A percentile compares a stretch with the other conserved stretches of the same genome.
Evolutionary conservation across 2,888 invertebrate genomes (phyloP).

Genomic region (Xanthia togata): DNA sequence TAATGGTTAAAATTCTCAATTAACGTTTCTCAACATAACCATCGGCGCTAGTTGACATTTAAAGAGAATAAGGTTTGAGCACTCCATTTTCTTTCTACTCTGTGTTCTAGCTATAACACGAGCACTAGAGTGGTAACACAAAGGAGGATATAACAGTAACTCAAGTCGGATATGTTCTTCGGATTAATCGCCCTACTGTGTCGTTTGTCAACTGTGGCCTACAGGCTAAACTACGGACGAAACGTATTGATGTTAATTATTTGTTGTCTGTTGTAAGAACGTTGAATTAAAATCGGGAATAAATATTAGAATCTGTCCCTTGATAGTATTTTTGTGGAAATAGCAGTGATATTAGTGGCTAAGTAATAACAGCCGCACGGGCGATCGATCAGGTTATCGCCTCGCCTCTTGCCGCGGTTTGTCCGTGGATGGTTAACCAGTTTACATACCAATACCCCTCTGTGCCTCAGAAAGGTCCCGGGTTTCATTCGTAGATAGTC

Average conservation of each 20-base stretch:
- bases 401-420: no score
- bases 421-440: no score
- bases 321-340: no score
- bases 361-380: no score
- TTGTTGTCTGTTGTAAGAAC: constrained; percentile 3
- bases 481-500: no score
- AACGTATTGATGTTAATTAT: constrained; percentile 33
- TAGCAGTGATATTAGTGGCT: no score
- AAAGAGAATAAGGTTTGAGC: background rate
- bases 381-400: no score
- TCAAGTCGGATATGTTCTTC: constrained; percentile 59
- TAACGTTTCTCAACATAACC: background rate
- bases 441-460: no score
- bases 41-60: background rate
- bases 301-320: no score
- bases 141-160: constrained; percentile 63
- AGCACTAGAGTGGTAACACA: constrained; percentile 47
- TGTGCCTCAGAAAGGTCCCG: no score
- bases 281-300: constrained; percentile 2
- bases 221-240: constrained; percentile 10
- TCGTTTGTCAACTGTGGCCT: constrained; percentile 52
- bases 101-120: constrained; percentile 1
- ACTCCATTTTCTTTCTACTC: constrained; percentile 6
- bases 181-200: constrained; percentile 55
- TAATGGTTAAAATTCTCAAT: background rate